These are phyloP conservation scores for Sporophila hypoxantha DNA, from an alignment of 2,113 vertebrate genomes.

Conservation along the genomic window DNA sequence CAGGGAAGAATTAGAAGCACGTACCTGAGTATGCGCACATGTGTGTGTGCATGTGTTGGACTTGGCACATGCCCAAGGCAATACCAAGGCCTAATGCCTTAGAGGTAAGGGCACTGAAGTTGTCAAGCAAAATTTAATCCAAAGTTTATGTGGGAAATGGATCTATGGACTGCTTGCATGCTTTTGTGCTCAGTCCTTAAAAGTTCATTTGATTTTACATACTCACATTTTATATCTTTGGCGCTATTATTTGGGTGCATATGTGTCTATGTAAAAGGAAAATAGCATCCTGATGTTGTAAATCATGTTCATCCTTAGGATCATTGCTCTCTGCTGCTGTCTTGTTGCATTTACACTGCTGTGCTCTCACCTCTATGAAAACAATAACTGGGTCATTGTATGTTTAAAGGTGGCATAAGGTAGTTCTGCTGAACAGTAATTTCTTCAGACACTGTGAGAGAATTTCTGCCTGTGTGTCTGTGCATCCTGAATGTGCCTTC, in stretches of 20 bases:
- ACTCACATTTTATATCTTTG: not conserved
- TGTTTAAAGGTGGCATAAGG: not conserved
- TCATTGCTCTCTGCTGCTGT: not conserved
- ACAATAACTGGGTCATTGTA: not conserved
- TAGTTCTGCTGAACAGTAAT: not conserved
- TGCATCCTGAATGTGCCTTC: not conserved
- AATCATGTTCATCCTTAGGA: not conserved
- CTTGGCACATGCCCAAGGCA: not conserved
- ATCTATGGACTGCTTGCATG: not conserved
- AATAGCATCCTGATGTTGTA: not conserved
- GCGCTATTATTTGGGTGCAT: not conserved
- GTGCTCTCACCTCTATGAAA: not conserved
- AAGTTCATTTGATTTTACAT: not conserved
- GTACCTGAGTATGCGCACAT: not conserved
- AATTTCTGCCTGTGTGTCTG: not conserved
- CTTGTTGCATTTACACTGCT: not conserved
- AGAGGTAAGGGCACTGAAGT: not conserved
- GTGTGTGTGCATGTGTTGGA: not conserved
- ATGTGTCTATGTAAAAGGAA: not conserved
- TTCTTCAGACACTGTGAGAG: not conserved
- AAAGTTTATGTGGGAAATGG: not conserved
- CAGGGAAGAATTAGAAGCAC: not conserved
- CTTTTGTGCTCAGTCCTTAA: not conserved
- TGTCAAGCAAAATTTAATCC: not conserved
- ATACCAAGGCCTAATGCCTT: rapidly evolving